Evolutionary conservation across 2,113 vertebrate species (phyloP), one percentile per base, ranked within the genome.

Genomic region (Vidua chalybeata): DNA sequence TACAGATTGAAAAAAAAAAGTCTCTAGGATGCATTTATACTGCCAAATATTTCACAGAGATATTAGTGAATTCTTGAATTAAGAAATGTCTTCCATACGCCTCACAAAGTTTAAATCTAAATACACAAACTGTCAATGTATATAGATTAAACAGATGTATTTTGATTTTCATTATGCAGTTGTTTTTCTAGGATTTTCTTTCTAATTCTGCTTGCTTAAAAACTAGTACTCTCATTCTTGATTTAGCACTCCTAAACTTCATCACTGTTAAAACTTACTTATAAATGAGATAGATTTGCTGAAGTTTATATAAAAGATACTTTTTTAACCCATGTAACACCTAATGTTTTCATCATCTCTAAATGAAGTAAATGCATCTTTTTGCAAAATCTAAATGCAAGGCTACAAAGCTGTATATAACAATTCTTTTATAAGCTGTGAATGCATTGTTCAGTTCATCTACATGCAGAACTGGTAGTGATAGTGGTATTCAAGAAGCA

Each of bases 401-500:
- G 46, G 81, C 30, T 83, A 72, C 37, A 92, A 89, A 85, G 64
- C 61, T 66, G 59, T 49, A 62, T 73, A 28, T 5, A 5, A 81
- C 48, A 86, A 55, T 82, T 90, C 67, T 82, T 79, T 74, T 73
- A 27, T 73, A 76, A 93, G 19, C 68, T 55, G 41, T 58, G 75
- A 43, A 10, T 22, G 56, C 45, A 66, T 92, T 89, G 68, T 89
- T 94, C 72, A 56, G 56, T 93, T 93, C 90, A 93, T 93, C 94
- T 84, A 41, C 62, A 69, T 76, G 82, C 90, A 75, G 78, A 91
- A 62, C 63, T 85, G 75, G 49, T 62, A 28, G 26, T 49, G 62
- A 21, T 41, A 69, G 73, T 81, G 79, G 55, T 86, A 88, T 94
- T 94, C 81, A 93, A 79, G 75, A 94, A 92, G 79, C 78, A 76